Conservation (phyloP, 64 coral and sea anemone genomes). For the Montipora capricornis region DNA sequence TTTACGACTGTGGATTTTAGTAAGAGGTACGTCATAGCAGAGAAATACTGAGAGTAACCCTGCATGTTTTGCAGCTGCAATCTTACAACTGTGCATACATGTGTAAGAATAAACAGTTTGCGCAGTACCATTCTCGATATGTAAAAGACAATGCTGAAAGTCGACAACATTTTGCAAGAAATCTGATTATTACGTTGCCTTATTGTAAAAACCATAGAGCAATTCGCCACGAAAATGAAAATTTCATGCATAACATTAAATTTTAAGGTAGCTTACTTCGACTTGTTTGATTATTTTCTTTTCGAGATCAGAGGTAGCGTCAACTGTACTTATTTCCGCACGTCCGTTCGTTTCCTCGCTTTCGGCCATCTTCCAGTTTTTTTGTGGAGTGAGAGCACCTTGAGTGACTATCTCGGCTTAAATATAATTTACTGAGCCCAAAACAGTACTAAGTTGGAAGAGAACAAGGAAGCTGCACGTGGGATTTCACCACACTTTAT, state of each 20-base stretch:
- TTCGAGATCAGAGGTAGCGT: slow-evolving; percentile 59
- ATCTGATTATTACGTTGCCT: background rate
- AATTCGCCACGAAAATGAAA: background rate
- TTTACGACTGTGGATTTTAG: too few species aligned
- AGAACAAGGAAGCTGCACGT: background rate
- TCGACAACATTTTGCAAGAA: too few species aligned
- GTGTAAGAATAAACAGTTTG: too few species aligned
- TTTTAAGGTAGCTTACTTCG: slow-evolving; percentile 52
- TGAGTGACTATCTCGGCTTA: background rate
- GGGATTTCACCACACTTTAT: slow-evolving; percentile 52
- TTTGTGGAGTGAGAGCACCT: background rate
- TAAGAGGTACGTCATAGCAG: too few species aligned
- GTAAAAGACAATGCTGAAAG: too few species aligned
- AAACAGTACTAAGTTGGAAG: background rate
- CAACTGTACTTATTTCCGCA: background rate
- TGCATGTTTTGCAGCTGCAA: too few species aligned
- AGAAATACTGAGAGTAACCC: too few species aligned
- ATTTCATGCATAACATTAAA: too few species aligned
- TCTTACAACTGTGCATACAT: too few species aligned
- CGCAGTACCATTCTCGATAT: too few species aligned
- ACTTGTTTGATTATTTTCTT: slow-evolving; percentile 93
- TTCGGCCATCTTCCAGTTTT: slow-evolving; percentile 38
- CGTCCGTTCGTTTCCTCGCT: slow-evolving; percentile 36
- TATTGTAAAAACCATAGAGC: background rate
- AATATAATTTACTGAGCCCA: background rate